phyloP scores from a whole-genome alignment of 1,140 invertebrate genomes.

The Macrostomum lignano region DNA sequence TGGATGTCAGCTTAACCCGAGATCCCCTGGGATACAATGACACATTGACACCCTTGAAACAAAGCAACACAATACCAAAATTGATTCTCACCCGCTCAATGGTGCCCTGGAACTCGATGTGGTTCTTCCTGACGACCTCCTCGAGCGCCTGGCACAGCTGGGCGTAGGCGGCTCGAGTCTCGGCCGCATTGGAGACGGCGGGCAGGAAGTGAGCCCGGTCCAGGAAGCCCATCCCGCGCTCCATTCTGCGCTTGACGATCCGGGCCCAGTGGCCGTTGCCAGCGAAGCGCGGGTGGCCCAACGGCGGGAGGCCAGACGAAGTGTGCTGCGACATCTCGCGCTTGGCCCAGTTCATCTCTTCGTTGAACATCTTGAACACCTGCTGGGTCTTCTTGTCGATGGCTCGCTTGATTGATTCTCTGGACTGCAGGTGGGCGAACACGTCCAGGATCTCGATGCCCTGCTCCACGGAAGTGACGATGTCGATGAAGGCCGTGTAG shows the following conservation, averaged over 20 bases:
- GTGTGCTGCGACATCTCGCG: conserved; percentile 37
- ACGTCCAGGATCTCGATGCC: conserved; percentile 27
- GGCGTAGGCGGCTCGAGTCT: conserved; percentile 38
- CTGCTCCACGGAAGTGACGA: conserved; percentile 24
- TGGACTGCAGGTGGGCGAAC: conserved; percentile 25
- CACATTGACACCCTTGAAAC: too few relatives aligned
- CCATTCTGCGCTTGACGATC: conserved; percentile 35
- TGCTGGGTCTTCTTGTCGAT: conserved; percentile 32
- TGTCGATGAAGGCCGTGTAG: conserved; percentile 26
- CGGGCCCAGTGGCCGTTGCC: conserved; percentile 38
- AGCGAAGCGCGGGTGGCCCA: conserved; percentile 35
- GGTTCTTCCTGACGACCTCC: conserved; percentile 34
- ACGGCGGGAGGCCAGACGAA: conserved; percentile 33
- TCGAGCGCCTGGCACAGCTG: conserved; percentile 37
- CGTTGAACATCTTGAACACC: conserved; percentile 43
- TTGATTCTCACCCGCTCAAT: conserved; percentile 1
- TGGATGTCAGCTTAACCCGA: too few relatives aligned
- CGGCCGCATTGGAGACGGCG: conserved; percentile 38
- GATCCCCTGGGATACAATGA: too few relatives aligned
- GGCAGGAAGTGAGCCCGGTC: conserved; percentile 41
- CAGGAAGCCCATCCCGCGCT: too few relatives aligned
- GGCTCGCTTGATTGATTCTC: conserved; percentile 30
- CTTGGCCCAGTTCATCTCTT: conserved; percentile 44
- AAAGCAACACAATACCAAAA: too few relatives aligned
- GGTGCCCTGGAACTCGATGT: conserved; percentile 29